Evolutionary conservation across 2,113 vertebrate genomes (phyloP).

Genomic region (Bothrops jararaca): DNA sequence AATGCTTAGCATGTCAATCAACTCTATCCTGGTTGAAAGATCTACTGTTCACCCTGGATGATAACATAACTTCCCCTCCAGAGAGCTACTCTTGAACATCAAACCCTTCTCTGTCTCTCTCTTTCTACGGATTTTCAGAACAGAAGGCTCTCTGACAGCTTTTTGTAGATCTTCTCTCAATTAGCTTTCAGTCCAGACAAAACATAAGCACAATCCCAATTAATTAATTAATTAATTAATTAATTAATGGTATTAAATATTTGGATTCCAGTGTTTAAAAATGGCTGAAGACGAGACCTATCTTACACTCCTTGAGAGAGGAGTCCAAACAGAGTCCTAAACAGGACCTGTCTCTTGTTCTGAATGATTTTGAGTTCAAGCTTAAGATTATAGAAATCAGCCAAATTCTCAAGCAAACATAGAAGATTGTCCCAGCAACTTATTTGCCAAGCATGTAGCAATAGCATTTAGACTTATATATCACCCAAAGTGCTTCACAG

Average conservation of each 20-base stretch:
- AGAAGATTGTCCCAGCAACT: not conserved
- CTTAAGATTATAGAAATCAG: not conserved
- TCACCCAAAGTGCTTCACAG: too few relatives aligned
- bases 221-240: too few relatives aligned
- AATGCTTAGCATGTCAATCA: not conserved
- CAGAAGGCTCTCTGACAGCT: not conserved
- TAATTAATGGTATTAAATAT: too few relatives aligned
- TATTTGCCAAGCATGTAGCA: not conserved
- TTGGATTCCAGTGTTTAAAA: too few relatives aligned
- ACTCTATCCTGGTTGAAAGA: not conserved
- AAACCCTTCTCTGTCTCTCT: not conserved
- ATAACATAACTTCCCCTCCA: not conserved
- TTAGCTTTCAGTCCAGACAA: not conserved
- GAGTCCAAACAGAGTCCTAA: not conserved
- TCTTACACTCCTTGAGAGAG: not conserved
- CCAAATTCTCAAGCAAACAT: not conserved
- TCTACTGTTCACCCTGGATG: not conserved
- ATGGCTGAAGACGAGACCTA: not conserved
- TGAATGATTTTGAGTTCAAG: not conserved
- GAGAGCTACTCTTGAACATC: not conserved
- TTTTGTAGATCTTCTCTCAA: not conserved
- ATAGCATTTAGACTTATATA: too few relatives aligned
- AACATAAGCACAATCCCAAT: too few relatives aligned
- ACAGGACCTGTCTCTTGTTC: not conserved
- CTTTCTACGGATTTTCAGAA: not conserved